These are phyloP conservation scores for Hylaeus volcanicus DNA, from an alignment of 1,140 invertebrate species.

Conservation along the genomic window DNA sequence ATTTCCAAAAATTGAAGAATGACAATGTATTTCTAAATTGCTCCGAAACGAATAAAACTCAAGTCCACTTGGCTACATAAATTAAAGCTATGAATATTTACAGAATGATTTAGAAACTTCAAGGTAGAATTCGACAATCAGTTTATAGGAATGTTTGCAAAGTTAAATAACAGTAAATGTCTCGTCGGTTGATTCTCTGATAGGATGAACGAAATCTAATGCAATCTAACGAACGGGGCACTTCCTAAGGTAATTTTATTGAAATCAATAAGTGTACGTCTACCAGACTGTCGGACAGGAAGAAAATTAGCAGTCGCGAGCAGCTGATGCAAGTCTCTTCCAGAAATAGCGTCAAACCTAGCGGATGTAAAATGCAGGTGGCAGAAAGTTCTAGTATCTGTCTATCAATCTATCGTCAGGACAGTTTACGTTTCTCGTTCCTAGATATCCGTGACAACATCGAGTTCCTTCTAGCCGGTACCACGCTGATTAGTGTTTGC, in stretches of 20 bases:
- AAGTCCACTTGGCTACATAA: no score
- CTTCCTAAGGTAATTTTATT: constrained; percentile 13
- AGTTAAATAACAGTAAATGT: background rate
- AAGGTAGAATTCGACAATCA: no score
- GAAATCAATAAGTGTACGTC: constrained; percentile 41
- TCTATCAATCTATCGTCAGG: no score
- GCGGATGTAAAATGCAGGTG: background rate
- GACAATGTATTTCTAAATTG: no score
- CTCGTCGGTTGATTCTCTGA: background rate
- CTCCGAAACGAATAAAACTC: no score
- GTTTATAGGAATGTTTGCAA: background rate
- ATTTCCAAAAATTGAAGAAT: no score
- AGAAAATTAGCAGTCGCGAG: constrained; percentile 59
- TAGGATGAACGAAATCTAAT: background rate
- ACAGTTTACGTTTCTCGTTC: background rate
- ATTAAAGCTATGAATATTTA: no score
- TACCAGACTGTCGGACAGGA: constrained; percentile 36
- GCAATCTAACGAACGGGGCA: background rate
- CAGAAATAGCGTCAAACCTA: constrained; percentile 4
- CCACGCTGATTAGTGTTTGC: no score
- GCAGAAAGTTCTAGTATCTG: constrained; percentile 6
- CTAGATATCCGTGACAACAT: background rate
- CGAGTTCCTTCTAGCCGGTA: background rate
- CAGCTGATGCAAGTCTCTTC: constrained; percentile 44
- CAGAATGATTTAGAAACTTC: no score